Conservation (phyloP, 1,140 invertebrate species). For the Cotesia vestalis region DNA sequence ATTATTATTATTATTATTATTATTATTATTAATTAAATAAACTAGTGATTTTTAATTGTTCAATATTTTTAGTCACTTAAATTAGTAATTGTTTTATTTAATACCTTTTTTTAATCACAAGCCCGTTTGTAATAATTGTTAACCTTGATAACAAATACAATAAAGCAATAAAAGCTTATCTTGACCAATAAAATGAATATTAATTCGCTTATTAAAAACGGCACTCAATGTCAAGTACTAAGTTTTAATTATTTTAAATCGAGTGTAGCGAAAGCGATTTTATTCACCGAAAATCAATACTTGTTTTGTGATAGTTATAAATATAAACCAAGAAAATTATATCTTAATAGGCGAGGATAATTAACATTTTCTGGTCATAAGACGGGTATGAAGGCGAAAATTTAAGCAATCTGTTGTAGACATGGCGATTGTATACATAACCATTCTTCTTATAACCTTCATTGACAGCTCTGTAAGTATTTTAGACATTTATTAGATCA, state of each 20-base stretch:
- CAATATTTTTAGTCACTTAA: too few species aligned
- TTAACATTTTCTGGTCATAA: neutral
- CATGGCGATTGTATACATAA: too few species aligned
- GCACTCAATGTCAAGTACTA: neutral
- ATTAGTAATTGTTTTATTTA: too few species aligned
- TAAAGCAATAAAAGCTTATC: neutral
- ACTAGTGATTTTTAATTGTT: too few species aligned
- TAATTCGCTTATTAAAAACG: neutral
- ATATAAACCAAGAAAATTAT: neutral
- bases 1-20: too few species aligned
- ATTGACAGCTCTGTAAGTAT: too few species aligned
- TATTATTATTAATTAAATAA: too few species aligned
- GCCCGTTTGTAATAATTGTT: neutral
- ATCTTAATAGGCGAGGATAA: neutral
- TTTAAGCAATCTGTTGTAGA: too few species aligned
- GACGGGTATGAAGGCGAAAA: too few species aligned
- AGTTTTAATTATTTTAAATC: neutral
- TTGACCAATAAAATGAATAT: neutral
- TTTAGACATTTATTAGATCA: too few species aligned
- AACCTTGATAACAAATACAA: conserved; percentile 16
- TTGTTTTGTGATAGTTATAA: neutral
- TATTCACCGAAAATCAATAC: neutral
- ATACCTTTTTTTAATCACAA: conserved; percentile 10
- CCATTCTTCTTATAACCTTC: too few species aligned
- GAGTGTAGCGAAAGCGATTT: conserved; percentile 11